These are phyloP conservation scores for Corapipo altera DNA, from an alignment of 2,113 vertebrate species.

Conservation along the genomic window DNA sequence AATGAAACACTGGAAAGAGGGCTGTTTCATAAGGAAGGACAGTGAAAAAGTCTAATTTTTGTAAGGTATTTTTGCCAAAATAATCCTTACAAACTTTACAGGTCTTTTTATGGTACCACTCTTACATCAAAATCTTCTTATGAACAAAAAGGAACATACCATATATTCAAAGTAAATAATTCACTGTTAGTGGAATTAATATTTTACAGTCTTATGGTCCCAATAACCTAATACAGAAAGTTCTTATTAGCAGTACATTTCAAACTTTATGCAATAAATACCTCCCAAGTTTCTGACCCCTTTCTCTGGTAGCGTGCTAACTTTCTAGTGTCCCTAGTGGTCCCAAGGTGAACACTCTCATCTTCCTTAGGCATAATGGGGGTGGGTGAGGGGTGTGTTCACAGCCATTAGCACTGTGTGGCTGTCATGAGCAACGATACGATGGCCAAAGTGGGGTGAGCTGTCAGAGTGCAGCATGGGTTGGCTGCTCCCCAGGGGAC, in stretches of 20 bases:
- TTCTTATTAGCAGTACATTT: background rate
- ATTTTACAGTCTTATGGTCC: background rate
- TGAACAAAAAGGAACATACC: background rate
- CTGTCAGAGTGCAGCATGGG: rapidly evolving
- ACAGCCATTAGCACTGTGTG: background rate
- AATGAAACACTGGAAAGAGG: background rate
- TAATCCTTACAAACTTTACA: background rate
- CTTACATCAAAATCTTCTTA: background rate
- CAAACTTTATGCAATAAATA: background rate
- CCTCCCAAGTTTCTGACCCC: rapidly evolving
- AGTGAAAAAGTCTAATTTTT: background rate
- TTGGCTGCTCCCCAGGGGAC: background rate
- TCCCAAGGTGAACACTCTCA: background rate
- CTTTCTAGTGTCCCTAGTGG: background rate
- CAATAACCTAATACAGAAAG: background rate
- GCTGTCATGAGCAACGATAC: background rate
- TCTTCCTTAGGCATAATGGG: background rate
- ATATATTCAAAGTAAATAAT: background rate
- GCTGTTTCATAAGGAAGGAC: background rate
- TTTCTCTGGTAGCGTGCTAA: background rate
- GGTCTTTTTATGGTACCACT: background rate
- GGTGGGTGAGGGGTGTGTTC: background rate
- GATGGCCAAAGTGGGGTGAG: rapidly evolving
- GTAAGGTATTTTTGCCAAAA: background rate
- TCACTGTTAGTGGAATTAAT: background rate